Evolutionary conservation across 1,140 invertebrate genomes (phyloP).

Genomic region (Adelges cooleyi): DNA sequence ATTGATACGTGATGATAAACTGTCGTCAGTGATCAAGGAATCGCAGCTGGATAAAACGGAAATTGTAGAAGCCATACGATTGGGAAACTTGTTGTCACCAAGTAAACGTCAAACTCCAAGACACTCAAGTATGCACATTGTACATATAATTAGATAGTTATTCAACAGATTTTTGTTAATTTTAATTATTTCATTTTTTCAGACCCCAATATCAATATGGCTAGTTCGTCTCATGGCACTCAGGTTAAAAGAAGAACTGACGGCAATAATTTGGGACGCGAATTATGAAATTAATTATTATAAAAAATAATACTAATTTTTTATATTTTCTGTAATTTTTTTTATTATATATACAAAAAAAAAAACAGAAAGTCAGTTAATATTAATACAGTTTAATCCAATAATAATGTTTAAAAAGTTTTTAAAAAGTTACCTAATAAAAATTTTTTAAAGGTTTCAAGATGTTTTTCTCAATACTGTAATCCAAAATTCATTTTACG

Average conservation of each 20-base stretch:
- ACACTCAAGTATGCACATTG: constrained; percentile 48
- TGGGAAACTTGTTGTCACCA: constrained; percentile 56
- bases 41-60: constrained; percentile 76
- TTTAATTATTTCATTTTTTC: constrained; percentile 34
- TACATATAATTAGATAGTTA: too few relatives aligned
- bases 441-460: too few relatives aligned
- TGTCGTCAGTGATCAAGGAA: constrained; percentile 76
- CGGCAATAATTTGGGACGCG: constrained; percentile 72
- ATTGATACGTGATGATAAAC: constrained; percentile 73
- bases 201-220: constrained; percentile 87
- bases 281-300: constrained; percentile 79
- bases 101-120: constrained; percentile 70
- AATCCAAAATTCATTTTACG: too few relatives aligned
- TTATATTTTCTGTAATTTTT: too few relatives aligned
- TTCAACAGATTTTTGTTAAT: too few relatives aligned
- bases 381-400: too few relatives aligned
- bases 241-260: constrained; percentile 78
- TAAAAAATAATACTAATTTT: too few relatives aligned
- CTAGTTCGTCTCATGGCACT: constrained; percentile 60
- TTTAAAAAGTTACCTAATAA: too few relatives aligned
- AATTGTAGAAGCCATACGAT: constrained; percentile 87
- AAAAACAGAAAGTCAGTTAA: too few relatives aligned
- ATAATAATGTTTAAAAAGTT: too few relatives aligned
- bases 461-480: too few relatives aligned
- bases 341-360: too few relatives aligned